phyloP scores from a whole-genome alignment of 1,140 invertebrate species.

The Holotrichia oblita region DNA sequence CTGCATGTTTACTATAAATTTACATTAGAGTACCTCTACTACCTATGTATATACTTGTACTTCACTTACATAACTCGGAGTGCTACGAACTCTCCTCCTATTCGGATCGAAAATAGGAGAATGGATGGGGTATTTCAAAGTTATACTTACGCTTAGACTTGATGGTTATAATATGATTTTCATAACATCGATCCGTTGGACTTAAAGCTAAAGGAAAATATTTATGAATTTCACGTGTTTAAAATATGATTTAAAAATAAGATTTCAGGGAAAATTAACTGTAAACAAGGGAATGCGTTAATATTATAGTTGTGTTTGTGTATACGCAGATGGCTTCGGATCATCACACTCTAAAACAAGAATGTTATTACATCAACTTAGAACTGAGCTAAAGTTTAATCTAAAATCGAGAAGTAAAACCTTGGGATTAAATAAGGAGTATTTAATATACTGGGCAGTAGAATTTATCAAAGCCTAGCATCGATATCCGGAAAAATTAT shows the following conservation, averaged over 20 bases:
- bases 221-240: neutral
- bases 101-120: constrained; percentile 7
- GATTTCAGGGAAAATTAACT: neutral
- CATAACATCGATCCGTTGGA: neutral
- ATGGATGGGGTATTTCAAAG: neutral
- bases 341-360: too few species aligned
- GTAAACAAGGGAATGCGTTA: neutral
- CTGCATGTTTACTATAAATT: constrained; percentile 21
- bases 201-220: neutral
- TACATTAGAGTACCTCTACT: neutral
- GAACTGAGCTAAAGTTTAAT: too few species aligned
- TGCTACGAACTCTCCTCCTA: neutral
- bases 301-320: too few species aligned
- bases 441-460: too few species aligned
- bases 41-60: neutral
- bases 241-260: constrained; percentile 3
- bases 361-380: too few species aligned
- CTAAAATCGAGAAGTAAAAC: too few species aligned
- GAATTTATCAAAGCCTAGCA: too few species aligned
- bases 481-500: too few species aligned
- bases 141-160: neutral
- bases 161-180: neutral
- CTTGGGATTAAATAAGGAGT: too few species aligned
- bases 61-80: neutral
- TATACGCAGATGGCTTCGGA: too few species aligned